phyloP scores from a whole-genome alignment of 2,797 vertebrate species.

The Thripadectes ignobilis region DNA sequence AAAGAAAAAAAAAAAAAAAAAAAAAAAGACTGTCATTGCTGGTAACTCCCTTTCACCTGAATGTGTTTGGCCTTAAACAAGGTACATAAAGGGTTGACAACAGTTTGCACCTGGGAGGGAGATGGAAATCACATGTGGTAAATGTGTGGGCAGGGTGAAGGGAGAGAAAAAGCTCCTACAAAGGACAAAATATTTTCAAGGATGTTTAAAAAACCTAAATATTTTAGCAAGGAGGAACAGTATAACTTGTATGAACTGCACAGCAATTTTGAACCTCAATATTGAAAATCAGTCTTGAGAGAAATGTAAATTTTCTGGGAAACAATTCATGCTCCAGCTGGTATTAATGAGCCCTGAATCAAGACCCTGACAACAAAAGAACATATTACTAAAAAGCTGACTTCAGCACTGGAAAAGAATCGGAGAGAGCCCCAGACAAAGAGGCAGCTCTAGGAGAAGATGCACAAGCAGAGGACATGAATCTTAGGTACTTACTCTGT shows the following conservation, averaged over 20 bases:
- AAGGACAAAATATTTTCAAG: neutral
- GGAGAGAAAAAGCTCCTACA: neutral
- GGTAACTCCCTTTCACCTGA: neutral
- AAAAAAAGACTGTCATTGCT: neutral
- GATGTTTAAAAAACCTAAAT: neutral
- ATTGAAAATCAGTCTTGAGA: neutral
- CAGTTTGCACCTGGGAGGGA: neutral
- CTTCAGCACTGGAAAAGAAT: neutral
- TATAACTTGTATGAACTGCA: neutral
- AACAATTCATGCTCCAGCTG: neutral
- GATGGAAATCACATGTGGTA: neutral
- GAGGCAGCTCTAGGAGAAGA: neutral
- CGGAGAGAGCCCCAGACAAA: neutral
- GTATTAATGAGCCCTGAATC: neutral
- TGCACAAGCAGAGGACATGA: neutral
- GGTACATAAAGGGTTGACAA: neutral
- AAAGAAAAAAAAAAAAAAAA: neutral
- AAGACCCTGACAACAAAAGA: neutral
- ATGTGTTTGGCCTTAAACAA: neutral
- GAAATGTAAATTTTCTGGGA: neutral
- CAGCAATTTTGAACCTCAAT: rapidly evolving
- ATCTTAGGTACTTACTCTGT: neutral
- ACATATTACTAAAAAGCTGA: neutral
- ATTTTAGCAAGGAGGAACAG: neutral
- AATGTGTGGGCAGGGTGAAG: neutral